Conservation (phyloP, 2,113 vertebrate genomes). For the Brevimyrus niger region DNA sequence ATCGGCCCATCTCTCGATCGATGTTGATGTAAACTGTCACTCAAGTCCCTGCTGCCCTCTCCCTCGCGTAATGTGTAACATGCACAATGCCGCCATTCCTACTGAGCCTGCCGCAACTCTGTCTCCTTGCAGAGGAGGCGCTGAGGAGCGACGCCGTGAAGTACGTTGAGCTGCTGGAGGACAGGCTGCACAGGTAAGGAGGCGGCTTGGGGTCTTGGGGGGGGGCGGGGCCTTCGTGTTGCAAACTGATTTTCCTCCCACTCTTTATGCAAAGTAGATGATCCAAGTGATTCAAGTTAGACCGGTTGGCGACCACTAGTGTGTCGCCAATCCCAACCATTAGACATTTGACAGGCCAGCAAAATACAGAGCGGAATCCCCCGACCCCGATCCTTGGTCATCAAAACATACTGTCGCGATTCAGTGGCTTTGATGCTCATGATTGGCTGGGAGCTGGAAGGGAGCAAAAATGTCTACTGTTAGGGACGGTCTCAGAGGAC, state of each 20-base stretch:
- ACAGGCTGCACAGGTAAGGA: constrained; percentile 69
- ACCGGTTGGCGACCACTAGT: neutral
- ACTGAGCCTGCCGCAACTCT: neutral
- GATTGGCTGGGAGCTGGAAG: neutral
- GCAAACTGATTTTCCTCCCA: neutral
- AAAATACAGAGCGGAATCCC: neutral
- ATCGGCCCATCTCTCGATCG: neutral
- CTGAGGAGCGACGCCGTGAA: constrained; percentile 66
- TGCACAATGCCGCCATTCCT: neutral
- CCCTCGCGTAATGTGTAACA: constrained; percentile 27
- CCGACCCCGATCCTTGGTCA: neutral
- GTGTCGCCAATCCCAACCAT: neutral
- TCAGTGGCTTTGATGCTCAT: neutral
- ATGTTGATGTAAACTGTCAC: constrained; percentile 1
- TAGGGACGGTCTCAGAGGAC: neutral
- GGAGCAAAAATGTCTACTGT: neutral
- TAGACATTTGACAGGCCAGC: neutral
- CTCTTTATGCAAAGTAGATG: neutral
- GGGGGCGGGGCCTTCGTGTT: neutral
- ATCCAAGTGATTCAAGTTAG: neutral
- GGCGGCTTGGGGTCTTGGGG: neutral
- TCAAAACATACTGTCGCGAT: neutral
- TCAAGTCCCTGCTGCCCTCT: neutral
- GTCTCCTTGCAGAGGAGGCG: constrained; percentile 52
- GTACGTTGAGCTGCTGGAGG: constrained; percentile 70